Evolutionary conservation across 2,113 vertebrate genomes (phyloP).

Genomic region (Halichoerus grypus): DNA sequence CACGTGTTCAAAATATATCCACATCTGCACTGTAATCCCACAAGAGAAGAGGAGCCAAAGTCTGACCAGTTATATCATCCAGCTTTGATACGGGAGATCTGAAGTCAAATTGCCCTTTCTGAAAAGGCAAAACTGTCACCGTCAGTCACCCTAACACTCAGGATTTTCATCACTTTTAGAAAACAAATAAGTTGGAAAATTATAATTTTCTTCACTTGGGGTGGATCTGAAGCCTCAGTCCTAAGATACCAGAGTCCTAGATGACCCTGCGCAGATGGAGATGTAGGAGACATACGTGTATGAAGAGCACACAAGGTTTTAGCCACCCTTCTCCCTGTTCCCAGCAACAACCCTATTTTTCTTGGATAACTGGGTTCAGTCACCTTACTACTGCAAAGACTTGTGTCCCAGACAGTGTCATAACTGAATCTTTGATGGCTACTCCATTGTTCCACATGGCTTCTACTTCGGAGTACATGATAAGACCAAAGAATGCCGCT

Average conservation of each 20-base stretch:
- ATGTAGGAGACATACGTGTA: accelerated
- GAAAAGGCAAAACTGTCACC: background rate
- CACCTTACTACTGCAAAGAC: background rate
- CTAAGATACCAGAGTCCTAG: background rate
- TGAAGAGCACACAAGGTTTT: background rate
- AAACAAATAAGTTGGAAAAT: background rate
- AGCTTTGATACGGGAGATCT: background rate
- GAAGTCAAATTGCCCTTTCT: background rate
- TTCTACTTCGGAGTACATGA: background rate
- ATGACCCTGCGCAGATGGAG: background rate
- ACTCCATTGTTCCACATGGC: background rate
- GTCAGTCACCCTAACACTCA: background rate
- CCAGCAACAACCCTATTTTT: background rate
- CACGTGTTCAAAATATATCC: background rate
- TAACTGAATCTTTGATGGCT: background rate
- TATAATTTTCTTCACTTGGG: background rate
- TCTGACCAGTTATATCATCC: background rate
- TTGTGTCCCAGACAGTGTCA: background rate
- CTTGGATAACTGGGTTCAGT: background rate
- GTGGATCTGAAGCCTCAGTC: background rate
- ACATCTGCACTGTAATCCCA: background rate
- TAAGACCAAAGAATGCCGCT: background rate
- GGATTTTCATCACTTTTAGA: background rate
- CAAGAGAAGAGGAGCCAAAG: background rate
- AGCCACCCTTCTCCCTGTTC: too few species aligned